A percentile compares a stretch with the other conserved stretches of the same genome.
phyloP scores from a whole-genome alignment of 53 echinoderm and acorn worm genomes.

The Temnopleurus reevesii region DNA sequence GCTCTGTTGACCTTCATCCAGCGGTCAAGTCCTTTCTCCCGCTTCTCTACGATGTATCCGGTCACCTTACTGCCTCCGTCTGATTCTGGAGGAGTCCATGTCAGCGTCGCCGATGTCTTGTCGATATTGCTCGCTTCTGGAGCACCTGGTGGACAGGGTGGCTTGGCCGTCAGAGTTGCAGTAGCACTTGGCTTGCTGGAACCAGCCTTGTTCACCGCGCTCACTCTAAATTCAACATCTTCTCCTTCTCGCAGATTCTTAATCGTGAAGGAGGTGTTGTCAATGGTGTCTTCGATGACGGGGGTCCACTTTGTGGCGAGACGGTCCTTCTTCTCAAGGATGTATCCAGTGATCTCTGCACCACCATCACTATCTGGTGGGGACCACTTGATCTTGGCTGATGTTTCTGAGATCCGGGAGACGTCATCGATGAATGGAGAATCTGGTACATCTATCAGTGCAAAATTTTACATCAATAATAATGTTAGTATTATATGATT shows the following conservation, averaged over 20 bases:
- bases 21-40: conserved; percentile 73
- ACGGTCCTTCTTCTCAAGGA: conserved; percentile 94
- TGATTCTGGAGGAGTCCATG: conserved; percentile 79
- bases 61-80: conserved; percentile 89
- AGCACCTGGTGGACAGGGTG: conserved; percentile 70
- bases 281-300: conserved; percentile 64
- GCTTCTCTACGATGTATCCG: conserved; percentile 71
- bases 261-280: conserved; percentile 77
- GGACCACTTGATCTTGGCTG: conserved; percentile 81
- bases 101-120: conserved; percentile 66
- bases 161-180: conserved; percentile 62
- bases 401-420: conserved; percentile 68
- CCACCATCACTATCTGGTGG: conserved; percentile 89
- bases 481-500: too few relatives aligned
- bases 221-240: conserved; percentile 90
- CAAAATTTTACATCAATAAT: neutral
- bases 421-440: conserved; percentile 79
- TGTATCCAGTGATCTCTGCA: conserved; percentile 82
- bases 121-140: conserved; percentile 79
- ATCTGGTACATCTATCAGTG: conserved; percentile 70
- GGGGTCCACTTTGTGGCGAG: conserved; percentile 72
- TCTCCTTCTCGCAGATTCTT: conserved; percentile 82
- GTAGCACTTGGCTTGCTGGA: conserved; percentile 72
- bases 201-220: conserved; percentile 89
- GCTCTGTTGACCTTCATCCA: conserved; percentile 81